Evolutionary conservation across 30 jellyfish, hydroid and myxozoan species (phyloP), one percentile per base, ranked within the genome.

Genomic region (Clytia hemisphaerica): DNA sequence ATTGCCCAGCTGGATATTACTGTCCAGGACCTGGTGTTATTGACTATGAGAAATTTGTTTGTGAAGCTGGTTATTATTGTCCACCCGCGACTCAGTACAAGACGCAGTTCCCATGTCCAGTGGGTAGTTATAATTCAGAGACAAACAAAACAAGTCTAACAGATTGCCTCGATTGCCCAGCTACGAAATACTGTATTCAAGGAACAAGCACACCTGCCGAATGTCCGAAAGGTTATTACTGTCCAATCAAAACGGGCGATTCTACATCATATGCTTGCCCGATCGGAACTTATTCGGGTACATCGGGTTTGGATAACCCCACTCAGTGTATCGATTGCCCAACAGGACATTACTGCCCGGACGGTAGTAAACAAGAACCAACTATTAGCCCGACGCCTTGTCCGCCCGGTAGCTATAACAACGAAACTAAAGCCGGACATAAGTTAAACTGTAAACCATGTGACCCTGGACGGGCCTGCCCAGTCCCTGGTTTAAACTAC

Each of bases 261-360:
- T 95, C 85, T 9, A 89, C 93, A 19, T 65, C 93, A 46, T 75
- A 49, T 65, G 91, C 94, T 18, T 89, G 98, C 48, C 98, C 94
- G 35, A 71, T 64, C 15, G 98, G 98, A 7, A 78, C 94, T 18
- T 89, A 89, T 36, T 78, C 93, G 10, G 61, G 83, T 46, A 71
- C 29, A 28, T 33, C 51, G 6, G 92, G 94, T 21, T 74, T 76
- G 3, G 85, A 57, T 3, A 76, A 80, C 45, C 83, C 93, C 19
- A 73, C 89, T 2, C 88, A 89, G 42, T 78, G 94, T 61, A 80
- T 75, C n/a, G 83, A 50, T 47, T 89, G 98, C 72, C 95, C 95
- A 6, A 91, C 57, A 21, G 98, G 98, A n/a, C 93, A 75, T 76
- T 89, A 74, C 51, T 89, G 98, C 45, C 98, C 98, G 25, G 94